These are phyloP conservation scores for Microvelia longipes DNA, from an alignment of 1,140 invertebrate genomes.

Conservation along the genomic window DNA sequence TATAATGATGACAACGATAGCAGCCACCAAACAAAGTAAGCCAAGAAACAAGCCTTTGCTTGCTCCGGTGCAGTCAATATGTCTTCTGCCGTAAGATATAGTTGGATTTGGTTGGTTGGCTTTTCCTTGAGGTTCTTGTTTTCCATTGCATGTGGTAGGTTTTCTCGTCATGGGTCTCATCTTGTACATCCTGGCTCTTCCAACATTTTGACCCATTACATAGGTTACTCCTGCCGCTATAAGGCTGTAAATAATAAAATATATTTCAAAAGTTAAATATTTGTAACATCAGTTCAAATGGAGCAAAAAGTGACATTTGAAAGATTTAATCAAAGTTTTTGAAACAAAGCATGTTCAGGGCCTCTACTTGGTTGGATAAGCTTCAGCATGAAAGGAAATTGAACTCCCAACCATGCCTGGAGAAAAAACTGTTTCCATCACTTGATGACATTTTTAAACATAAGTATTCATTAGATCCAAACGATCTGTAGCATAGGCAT, in stretches of 20 bases:
- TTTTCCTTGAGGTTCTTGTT: slow-evolving; percentile 14
- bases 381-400: too few relatives aligned
- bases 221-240: slow-evolving; percentile 45
- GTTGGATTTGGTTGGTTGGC: slow-evolving; percentile 7
- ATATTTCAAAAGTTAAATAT: too few relatives aligned
- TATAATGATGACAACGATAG: slow-evolving; percentile 45
- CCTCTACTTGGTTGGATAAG: too few relatives aligned
- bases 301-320: too few relatives aligned
- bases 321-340: too few relatives aligned
- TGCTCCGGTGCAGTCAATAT: slow-evolving; percentile 38
- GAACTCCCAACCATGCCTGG: too few relatives aligned
- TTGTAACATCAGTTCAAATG: background rate
- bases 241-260: slow-evolving; percentile 29
- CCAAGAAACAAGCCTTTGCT: slow-evolving; percentile 46
- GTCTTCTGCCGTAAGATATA: slow-evolving; percentile 8
- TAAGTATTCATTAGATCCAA: too few relatives aligned
- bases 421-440: too few relatives aligned
- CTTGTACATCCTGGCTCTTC: slow-evolving; percentile 27
- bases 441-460: too few relatives aligned
- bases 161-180: slow-evolving; percentile 26
- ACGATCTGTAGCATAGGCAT: too few relatives aligned
- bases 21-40: slow-evolving; percentile 40
- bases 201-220: slow-evolving; percentile 43
- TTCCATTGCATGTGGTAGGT: slow-evolving; percentile 27
- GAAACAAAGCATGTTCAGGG: too few relatives aligned